Base-by-base conservation (phyloP, 1,140 invertebrate species). In the Cryptotermes secundus region DNA sequence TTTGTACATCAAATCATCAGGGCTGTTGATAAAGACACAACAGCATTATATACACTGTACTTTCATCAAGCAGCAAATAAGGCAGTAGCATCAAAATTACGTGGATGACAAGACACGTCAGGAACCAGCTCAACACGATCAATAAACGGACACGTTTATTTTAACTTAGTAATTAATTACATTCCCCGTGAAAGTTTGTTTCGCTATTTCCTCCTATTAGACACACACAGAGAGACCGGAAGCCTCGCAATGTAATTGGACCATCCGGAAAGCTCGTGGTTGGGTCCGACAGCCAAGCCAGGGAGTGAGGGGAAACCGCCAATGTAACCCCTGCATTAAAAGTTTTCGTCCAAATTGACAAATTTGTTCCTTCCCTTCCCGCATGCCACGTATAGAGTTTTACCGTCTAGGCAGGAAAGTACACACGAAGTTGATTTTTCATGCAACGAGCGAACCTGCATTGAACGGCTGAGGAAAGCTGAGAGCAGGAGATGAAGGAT, bases 81-180 rank as follows among this genome's bases (percentile, higher is more conserved):
- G 38, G 19, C 53, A 59, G 6, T 59, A 22, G 24, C 2, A 59
- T 59, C 53, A 26, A 12, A 59, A 59, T 59, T 22, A 59, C 7
- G 0, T 59, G 12, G 6, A 4, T 59, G 53, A 26, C 26, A 59
- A 0, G 53, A 59, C 53, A 22, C 53, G 24, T 19, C 24, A 59
- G 53, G 38, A 19, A 4, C 19, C 19, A 49, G 22, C 59, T 31
- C n/a, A 59, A 59, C 59, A 72, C 59, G 59, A 72, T 72, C 59
- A 72, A 72, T 72, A n/a, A 59, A 26, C 26, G 19, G 53, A 22
- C 53, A 59, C n/a, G 59, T n/a, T 72, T 72, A 31, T 72, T 72
- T 72, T 31, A 72, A 72, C 59, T 72, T 72, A 26, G 59, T 72
- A 72, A 72, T 72, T 72, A 72, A 72, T 72, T 72, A 31, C 26